Conservation (phyloP, 1,140 invertebrate species). For the Holcopasites calliopsidis region DNA sequence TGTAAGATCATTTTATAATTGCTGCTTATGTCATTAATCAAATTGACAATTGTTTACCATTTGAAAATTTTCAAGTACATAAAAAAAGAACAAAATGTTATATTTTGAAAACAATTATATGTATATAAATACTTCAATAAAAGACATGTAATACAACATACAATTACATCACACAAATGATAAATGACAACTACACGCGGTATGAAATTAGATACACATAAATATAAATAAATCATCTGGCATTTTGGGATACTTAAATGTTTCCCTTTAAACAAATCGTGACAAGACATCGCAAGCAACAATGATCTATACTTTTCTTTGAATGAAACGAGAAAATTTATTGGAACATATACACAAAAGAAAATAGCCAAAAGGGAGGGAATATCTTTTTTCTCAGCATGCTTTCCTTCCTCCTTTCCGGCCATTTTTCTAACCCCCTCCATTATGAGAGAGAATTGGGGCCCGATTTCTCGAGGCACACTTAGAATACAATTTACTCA, state of each 20-base stretch:
- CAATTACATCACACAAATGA: neutral
- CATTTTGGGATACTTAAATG: neutral
- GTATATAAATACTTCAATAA: neutral
- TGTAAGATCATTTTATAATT: neutral
- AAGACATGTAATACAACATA: too few relatives aligned
- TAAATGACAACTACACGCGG: neutral
- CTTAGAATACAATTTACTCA: too few relatives aligned
- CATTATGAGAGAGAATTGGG: slow-evolving; percentile 42
- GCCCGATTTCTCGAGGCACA: too few relatives aligned
- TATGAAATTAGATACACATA: neutral
- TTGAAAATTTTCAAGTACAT: neutral
- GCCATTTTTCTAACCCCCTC: slow-evolving; percentile 68
- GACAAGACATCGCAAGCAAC: neutral
- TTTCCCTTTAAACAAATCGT: neutral
- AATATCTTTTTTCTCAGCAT: slow-evolving; percentile 1
- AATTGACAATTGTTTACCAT: neutral
- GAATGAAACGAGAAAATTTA: neutral
- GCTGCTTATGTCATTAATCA: neutral
- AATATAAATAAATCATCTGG: neutral
- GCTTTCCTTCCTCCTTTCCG: slow-evolving; percentile 38
- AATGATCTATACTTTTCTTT: neutral
- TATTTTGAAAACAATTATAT: neutral
- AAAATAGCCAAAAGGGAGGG: neutral
- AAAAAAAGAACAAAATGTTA: neutral
- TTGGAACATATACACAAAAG: neutral